A percentile compares a stretch with the other conserved stretches of the same genome.
phyloP scores from a whole-genome alignment of 2,113 vertebrate genomes.

The Patagioenas fasciata region DNA sequence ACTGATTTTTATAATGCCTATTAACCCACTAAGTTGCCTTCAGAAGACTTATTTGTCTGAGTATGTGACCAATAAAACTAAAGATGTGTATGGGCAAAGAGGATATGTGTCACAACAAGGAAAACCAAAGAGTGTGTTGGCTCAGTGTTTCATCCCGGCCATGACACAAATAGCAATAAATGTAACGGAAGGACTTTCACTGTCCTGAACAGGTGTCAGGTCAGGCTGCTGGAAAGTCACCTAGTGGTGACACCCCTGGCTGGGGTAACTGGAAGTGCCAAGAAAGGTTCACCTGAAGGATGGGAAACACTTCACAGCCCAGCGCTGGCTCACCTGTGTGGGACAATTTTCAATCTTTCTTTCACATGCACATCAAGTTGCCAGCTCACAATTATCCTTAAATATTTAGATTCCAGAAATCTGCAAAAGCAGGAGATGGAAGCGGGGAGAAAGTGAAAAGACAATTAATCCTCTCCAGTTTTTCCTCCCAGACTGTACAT shows the following conservation, averaged over 20 bases:
- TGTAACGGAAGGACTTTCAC: not conserved
- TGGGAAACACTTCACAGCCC: not conserved
- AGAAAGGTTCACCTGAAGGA: not conserved
- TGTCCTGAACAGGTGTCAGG: not conserved
- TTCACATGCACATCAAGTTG: accelerated
- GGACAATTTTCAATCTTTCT: not conserved
- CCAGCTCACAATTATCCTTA: not conserved
- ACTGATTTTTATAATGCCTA: not conserved
- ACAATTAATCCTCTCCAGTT: not conserved
- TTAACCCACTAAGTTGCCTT: not conserved
- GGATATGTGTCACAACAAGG: not conserved
- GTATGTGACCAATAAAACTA: not conserved
- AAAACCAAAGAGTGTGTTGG: not conserved
- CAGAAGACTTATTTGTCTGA: not conserved
- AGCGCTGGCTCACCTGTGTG: not conserved
- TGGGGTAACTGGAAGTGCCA: not conserved
- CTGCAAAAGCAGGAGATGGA: not conserved
- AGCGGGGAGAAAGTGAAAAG: not conserved
- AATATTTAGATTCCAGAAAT: not conserved
- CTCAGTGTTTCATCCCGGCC: not conserved
- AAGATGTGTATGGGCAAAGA: not conserved
- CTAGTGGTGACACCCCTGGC: not conserved
- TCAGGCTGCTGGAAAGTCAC: not conserved
- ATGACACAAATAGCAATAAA: not conserved
- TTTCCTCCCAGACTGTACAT: not conserved